These are phyloP conservation scores for Cryptocephalus moraei DNA, from an alignment of 2,888 invertebrate genomes.

Conservation along the genomic window DNA sequence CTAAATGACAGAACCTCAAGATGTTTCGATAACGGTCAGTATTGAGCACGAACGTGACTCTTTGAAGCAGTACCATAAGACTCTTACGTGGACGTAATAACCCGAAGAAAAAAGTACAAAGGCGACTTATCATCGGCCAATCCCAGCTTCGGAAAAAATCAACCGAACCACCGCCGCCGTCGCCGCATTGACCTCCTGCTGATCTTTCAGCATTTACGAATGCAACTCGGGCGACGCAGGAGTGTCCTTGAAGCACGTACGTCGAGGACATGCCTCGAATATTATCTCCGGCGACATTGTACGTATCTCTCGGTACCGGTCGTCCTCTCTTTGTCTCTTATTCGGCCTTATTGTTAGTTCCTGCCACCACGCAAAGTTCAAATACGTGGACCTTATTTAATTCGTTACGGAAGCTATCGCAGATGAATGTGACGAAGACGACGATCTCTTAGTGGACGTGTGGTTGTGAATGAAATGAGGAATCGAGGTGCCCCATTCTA, in stretches of 20 bases:
- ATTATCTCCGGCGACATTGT: constrained; percentile 9
- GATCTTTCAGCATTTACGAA: not conserved
- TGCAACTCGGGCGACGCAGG: constrained; percentile 3
- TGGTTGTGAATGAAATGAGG: constrained; percentile 4
- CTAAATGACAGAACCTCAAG: too few species aligned
- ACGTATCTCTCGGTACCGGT: constrained; percentile 9
- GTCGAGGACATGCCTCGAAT: constrained; percentile 7
- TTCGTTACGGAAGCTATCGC: not conserved
- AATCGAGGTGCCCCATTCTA: not conserved
- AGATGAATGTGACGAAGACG: not conserved
- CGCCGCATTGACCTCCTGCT: not conserved
- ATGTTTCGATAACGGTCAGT: too few species aligned
- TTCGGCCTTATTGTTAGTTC: constrained; percentile 11
- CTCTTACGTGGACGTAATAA: too few species aligned
- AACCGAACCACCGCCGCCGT: too few species aligned
- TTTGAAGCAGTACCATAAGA: too few species aligned
- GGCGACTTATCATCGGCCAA: too few species aligned
- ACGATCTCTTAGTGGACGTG: not conserved
- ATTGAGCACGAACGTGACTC: too few species aligned
- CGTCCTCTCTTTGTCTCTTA: too few species aligned
- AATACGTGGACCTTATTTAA: constrained; percentile 11
- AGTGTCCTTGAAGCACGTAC: constrained; percentile 9
- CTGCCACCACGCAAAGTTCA: constrained; percentile 9
- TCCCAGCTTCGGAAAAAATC: too few species aligned
- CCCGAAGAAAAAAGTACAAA: too few species aligned